These are phyloP conservation scores for Dinomys branickii DNA, from an alignment of 2,113 vertebrate species.

Conservation along the genomic window DNA sequence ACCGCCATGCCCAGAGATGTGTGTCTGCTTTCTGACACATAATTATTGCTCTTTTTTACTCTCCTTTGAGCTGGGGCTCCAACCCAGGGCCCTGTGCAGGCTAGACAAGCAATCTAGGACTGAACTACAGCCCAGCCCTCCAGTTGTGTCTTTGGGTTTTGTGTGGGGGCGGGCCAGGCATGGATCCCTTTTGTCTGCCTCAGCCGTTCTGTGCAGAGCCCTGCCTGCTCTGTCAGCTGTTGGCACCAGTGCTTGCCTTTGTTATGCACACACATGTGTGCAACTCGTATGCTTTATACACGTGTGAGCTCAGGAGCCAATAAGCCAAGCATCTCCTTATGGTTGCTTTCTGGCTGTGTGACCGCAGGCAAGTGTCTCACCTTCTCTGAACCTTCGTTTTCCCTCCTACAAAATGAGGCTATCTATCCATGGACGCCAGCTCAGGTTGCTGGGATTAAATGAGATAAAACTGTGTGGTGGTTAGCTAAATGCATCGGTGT, in stretches of 20 bases:
- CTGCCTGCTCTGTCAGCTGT: background rate
- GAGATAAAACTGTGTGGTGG: background rate
- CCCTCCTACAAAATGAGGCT: background rate
- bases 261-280: background rate
- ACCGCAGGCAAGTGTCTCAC: background rate
- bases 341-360: background rate
- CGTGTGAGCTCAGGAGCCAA: background rate
- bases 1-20: background rate
- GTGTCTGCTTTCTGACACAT: background rate
- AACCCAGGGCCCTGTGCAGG: background rate
- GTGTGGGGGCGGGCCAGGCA: background rate
- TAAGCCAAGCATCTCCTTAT: background rate
- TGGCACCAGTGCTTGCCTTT: background rate
- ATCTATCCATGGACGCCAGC: background rate
- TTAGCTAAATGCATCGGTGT: background rate
- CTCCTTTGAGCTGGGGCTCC: background rate
- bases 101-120: background rate
- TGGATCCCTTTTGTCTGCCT: too few species aligned
- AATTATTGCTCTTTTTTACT: background rate
- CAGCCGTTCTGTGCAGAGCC: background rate
- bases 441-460: background rate
- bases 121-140: background rate
- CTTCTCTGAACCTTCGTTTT: background rate
- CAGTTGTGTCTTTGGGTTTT: background rate
- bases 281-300: rapidly evolving